Percentiles rank a stretch among this genome's conserved stretches.
phyloP scores from a whole-genome alignment of 2,797 vertebrate genomes.

The Eidolon dupreanum region DNA sequence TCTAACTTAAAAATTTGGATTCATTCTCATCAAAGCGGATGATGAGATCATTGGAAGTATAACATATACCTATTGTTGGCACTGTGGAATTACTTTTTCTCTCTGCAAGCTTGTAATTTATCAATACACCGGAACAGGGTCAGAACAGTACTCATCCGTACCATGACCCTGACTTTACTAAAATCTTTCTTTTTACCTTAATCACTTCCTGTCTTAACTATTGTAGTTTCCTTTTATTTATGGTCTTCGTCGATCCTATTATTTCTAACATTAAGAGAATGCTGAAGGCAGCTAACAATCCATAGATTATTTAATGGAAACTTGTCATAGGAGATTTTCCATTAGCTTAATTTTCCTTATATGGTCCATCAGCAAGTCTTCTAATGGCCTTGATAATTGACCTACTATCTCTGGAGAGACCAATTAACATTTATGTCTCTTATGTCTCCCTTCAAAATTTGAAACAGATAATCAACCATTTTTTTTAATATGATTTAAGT shows the following conservation, averaged over 20 bases:
- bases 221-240: constrained; percentile 68
- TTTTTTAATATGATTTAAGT: constrained; percentile 71
- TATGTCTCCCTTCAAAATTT: constrained; percentile 44
- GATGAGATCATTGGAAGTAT: constrained; percentile 50
- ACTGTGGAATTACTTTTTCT: constrained; percentile 26
- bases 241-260: constrained; percentile 47
- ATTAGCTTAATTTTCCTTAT: constrained; percentile 64
- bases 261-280: constrained; percentile 62
- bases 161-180: constrained; percentile 31
- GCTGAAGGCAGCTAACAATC: constrained; percentile 24
- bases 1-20: constrained; percentile 25
- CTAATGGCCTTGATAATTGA: constrained; percentile 49
- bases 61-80: neutral
- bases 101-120: constrained; percentile 36
- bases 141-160: constrained; percentile 44
- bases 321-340: constrained; percentile 44
- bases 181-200: constrained; percentile 61
- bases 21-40: neutral
- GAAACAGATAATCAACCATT: constrained; percentile 51
- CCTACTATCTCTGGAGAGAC: neutral
- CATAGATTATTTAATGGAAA: constrained; percentile 66
- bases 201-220: constrained; percentile 69
- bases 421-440: constrained; percentile 53
- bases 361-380: constrained; percentile 2
- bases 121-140: constrained; percentile 45